Evolutionary conservation across 1,140 invertebrate species (phyloP).

Genomic region (Hermatobates lingyangjiaoensis): DNA sequence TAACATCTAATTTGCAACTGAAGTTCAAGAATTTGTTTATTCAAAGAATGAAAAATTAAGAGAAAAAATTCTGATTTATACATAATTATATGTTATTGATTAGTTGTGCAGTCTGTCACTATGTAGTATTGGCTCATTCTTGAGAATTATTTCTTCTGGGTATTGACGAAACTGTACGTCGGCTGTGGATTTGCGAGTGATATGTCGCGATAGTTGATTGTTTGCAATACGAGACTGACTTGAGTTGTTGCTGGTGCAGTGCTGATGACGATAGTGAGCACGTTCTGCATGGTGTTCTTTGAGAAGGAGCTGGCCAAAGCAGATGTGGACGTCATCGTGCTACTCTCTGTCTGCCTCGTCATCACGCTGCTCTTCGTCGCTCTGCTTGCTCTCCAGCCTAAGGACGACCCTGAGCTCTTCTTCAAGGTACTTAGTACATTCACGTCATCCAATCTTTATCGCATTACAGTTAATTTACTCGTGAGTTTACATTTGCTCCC

Average conservation of each 20-base stretch:
- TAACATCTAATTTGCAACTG: no score
- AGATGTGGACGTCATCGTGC: not conserved
- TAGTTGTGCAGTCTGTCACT: not conserved
- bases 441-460: not conserved
- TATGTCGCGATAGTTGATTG: not conserved
- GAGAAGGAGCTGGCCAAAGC: not conserved
- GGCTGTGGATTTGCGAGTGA: not conserved
- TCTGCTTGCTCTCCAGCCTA: conserved; percentile 7
- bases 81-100: not conserved
- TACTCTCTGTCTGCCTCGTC: not conserved
- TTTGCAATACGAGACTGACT: no score
- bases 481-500: not conserved
- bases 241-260: conserved; percentile 4
- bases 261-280: conserved; percentile 4
- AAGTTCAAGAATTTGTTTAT: no score
- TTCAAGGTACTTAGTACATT: conserved; percentile 8
- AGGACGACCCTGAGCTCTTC: conserved; percentile 6
- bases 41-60: no score
- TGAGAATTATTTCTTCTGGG: not conserved
- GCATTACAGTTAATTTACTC: not conserved
- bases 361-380: conserved; percentile 4
- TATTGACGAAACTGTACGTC: not conserved
- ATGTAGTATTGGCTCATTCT: not conserved
- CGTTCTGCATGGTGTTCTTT: not conserved
- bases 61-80: no score